Evolutionary conservation across 92 coral and sea anemone species (phyloP), one percentile per base, ranked within the genome.

Genomic region (Porites divaricata): DNA sequence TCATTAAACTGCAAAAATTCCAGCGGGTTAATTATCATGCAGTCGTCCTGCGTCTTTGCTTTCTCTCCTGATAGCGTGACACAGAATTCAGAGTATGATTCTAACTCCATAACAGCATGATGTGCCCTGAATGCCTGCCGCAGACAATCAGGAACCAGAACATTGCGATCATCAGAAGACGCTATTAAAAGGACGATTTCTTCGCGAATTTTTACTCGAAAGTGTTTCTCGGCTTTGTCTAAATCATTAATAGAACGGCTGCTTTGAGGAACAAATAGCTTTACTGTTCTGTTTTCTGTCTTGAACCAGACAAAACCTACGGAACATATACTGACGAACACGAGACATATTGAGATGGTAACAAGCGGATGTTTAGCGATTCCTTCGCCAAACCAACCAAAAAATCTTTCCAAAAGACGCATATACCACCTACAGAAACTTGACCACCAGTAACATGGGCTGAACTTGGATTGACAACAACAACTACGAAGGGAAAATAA

Each of bases 181-280:
- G 98, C 89, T 64, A 64, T 88, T 23, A 91, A 85, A 17, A 94
- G 76, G 71, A 91, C 72, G 17, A 76, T 81, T 78, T 94, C 90
- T 21, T 89, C 74, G 23, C 98, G 90, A 52, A 82, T 58, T 35
- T 91, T 89, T 65, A 94, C 77, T 74, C 87, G 52, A 62, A 94
- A 94, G 85, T 89, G 70, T 45, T 77, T 87, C 54, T 91, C 78
- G 49, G 99, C 98, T 13, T 75, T 86, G 24, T 92, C 23, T 23
- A 96, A 51, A 69, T 96, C 93, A 52, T 85, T 80, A 78, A 89
- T 83, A 70, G 98, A 87, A 66, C 89, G 84, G 85, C 99, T 96
- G 56, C 81, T 72, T 79, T 96, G 96, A 1, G 99, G 99, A 4
- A 96, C 88, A 75, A 94, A 96, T 10, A 96, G 83, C 59, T 94